A percentile compares a stretch with the other conserved stretches of the same genome.
Evolutionary conservation across 2,797 vertebrate species (phyloP).

Genomic region (Phoebastria nigripes): DNA sequence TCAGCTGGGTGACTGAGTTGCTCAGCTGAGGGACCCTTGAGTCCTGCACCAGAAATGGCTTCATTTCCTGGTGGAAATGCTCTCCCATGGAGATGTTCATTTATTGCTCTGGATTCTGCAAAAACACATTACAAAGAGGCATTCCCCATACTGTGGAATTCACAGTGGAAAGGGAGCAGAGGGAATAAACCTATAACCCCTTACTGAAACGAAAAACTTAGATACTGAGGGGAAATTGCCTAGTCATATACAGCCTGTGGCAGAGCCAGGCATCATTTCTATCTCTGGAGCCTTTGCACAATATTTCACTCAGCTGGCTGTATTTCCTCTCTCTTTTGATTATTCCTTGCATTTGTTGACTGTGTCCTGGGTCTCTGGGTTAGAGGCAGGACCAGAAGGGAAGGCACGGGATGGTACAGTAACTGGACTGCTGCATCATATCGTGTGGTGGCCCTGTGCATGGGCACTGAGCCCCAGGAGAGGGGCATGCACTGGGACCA

Average conservation of each 20-base stretch:
- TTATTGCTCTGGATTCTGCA: not conserved
- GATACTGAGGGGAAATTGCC: not conserved
- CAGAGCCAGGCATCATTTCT: not conserved
- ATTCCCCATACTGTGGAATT: not conserved
- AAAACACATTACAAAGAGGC: not conserved
- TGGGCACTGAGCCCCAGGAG: fast-evolving
- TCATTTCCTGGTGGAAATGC: not conserved
- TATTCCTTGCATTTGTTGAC: not conserved
- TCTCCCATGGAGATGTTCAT: not conserved
- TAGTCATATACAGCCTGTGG: not conserved
- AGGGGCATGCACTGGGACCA: fast-evolving
- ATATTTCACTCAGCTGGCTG: not conserved
- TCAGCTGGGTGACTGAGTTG: not conserved
- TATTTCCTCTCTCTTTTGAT: not conserved
- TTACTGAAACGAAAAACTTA: not conserved
- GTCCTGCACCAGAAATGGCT: not conserved
- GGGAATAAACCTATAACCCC: not conserved
- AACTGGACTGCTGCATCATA: fast-evolving
- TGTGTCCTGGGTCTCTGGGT: not conserved
- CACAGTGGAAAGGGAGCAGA: not conserved
- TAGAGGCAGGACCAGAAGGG: not conserved
- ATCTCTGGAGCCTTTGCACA: fast-evolving
- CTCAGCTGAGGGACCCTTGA: not conserved
- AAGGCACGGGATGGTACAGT: fast-evolving
- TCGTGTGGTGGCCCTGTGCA: fast-evolving